Percentiles rank a stretch among this genome's conserved stretches.
Conservation (phyloP, 2,113 vertebrate species). For the Oplegnathus fasciatus region DNA sequence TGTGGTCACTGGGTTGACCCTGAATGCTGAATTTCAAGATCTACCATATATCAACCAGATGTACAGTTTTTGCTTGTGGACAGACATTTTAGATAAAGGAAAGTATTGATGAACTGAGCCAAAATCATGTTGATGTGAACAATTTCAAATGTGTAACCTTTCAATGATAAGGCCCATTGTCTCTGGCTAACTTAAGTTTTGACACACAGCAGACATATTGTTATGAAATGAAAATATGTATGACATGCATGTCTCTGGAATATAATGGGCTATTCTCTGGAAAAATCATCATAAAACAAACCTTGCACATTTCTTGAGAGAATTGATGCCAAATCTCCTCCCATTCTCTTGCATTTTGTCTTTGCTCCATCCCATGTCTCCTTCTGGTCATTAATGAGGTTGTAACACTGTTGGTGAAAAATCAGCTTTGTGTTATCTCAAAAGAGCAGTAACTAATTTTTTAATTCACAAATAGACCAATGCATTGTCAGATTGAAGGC, state of each 20-base stretch:
- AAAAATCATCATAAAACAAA: conserved; percentile 61
- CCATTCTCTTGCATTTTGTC: conserved; percentile 79
- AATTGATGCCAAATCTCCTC: conserved; percentile 88
- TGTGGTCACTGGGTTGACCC: neutral
- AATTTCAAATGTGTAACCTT: neutral
- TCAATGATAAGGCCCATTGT: neutral
- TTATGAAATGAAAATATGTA: neutral
- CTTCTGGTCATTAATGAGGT: conserved; percentile 77
- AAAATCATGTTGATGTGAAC: too few relatives aligned
- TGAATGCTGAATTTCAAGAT: neutral
- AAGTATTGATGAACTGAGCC: too few relatives aligned
- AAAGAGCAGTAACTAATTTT: neutral
- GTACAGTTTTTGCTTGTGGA: too few relatives aligned
- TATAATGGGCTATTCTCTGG: neutral
- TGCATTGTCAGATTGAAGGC: neutral
- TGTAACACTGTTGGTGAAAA: conserved; percentile 87
- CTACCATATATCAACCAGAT: neutral
- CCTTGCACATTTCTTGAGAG: conserved; percentile 86
- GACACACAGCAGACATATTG: neutral
- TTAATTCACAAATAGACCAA: neutral
- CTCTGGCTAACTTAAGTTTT: neutral
- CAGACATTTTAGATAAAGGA: too few relatives aligned
- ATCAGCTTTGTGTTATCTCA: neutral
- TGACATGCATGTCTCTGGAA: neutral
- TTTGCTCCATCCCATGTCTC: conserved; percentile 87